phyloP scores from a whole-genome alignment of 2,113 vertebrate genomes.

The Cygnus atratus region DNA sequence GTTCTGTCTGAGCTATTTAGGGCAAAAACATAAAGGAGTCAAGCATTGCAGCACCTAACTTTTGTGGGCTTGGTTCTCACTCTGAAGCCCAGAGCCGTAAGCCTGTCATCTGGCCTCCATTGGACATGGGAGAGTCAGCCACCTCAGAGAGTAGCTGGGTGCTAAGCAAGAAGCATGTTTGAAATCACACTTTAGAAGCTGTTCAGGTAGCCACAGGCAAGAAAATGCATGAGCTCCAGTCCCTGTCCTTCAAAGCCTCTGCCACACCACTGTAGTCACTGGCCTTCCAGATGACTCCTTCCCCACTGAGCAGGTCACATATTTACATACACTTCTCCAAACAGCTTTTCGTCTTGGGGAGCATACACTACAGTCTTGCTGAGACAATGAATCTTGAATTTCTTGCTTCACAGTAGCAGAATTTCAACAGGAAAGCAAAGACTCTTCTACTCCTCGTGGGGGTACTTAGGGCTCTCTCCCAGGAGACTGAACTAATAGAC shows the following conservation, averaged over 20 bases:
- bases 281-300: background rate
- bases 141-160: background rate
- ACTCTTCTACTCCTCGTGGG: background rate
- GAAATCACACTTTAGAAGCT: background rate
- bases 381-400: background rate
- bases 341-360: background rate
- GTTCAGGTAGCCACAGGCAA: background rate
- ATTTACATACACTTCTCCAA: background rate
- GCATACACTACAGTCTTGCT: background rate
- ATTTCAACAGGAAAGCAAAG: background rate
- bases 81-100: background rate
- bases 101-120: background rate
- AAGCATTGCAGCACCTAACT: background rate
- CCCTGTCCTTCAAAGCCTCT: background rate
- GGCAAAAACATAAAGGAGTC: conserved; percentile 1
- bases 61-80: background rate
- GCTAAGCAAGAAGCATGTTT: background rate
- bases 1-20: background rate
- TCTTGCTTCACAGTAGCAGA: background rate
- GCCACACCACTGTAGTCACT: background rate
- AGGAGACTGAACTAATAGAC: background rate
- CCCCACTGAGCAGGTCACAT: background rate
- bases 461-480: background rate
- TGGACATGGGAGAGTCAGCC: background rate
- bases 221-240: background rate